Base-by-base conservation (phyloP, 2,888 invertebrate genomes). In the Branchipolynoe longqiensis region DNA sequence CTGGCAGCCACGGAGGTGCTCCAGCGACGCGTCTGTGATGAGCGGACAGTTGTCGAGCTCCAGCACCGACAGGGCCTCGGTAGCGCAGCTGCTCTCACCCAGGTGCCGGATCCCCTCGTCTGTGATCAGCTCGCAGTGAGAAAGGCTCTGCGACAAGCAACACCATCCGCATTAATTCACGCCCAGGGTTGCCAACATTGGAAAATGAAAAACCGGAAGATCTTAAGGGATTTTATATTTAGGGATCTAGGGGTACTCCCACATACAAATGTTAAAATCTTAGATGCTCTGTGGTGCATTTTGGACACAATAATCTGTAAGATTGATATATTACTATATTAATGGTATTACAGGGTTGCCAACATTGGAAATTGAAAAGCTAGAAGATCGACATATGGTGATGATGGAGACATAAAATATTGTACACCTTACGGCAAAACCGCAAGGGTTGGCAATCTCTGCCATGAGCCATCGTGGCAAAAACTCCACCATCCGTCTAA, bases 41-140 rank as follows among this genome's bases (percentile, higher is more conserved):
- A 99, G 95, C 1, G 99, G 99, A 94, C 99, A 99, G 95, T 99
- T 99, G 95, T 99, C 99, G 91, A 99, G 95, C 94, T 99, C 99
- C 84, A 99, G 95, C 58, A 99, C 98, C 64, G 89, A 88, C 84
- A 94, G 90, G 0, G 86, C 81, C 94, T 99, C 98, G 0, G 98
- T 97, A 62, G 98, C 97, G 94, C 98, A 98, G 0, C 98, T 97
- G 59, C 98, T 97, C 93, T 97, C 96, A 0, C 98, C 97, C 89
- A 99, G 94, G 94, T 98, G 98, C 88, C 98, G 96, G 91, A 99
- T 98, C 22, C 99, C 99, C 94, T 98, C 98, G 94, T 99, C 99
- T 28, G 99, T 99, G 92, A 99, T 98, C 91, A 98, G 94, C 94
- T 99, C 99, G 94, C 99, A 99, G 94, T 99, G 99, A 2, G 99